Evolutionary conservation across 2,797 vertebrate species (phyloP).

Genomic region (Hoplostethus atlanticus): DNA sequence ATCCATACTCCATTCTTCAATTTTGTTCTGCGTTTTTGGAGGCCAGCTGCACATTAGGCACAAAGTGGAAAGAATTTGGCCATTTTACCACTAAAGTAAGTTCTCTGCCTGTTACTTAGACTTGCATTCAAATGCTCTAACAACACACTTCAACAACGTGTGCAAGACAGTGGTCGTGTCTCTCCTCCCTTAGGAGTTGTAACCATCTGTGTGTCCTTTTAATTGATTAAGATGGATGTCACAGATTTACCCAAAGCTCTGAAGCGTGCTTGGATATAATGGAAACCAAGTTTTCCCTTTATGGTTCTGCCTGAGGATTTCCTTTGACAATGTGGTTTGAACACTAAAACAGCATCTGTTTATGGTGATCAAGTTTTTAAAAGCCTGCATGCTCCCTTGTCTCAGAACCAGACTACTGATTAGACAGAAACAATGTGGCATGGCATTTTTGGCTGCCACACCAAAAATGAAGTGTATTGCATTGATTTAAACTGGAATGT

Average conservation of each 20-base stretch:
- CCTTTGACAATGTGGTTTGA: constrained; percentile 13
- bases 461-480: neutral
- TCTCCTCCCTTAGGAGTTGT: constrained; percentile 9
- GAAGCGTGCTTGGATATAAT: constrained; percentile 17
- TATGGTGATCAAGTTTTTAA: constrained; percentile 12
- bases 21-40: constrained; percentile 53
- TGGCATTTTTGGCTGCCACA: neutral
- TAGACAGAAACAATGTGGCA: neutral
- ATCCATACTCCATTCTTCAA: constrained; percentile 60
- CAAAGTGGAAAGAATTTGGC: constrained; percentile 61
- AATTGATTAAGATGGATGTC: constrained; percentile 34
- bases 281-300: constrained; percentile 21
- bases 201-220: constrained; percentile 4
- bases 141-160: constrained; percentile 1
- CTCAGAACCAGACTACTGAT: neutral
- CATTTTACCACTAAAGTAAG: constrained; percentile 44
- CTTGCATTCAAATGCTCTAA: constrained; percentile 32
- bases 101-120: constrained; percentile 43
- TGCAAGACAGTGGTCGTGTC: constrained; percentile 18
- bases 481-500: constrained; percentile 1
- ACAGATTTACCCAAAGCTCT: constrained; percentile 14
- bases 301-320: constrained; percentile 9
- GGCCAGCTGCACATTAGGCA: constrained; percentile 59
- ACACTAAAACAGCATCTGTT: neutral
- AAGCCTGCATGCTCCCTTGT: constrained; percentile 5